Evolutionary conservation across 2,797 vertebrate species (phyloP), one percentile per base, ranked within the genome.

Genomic region (Caiman crocodilus): DNA sequence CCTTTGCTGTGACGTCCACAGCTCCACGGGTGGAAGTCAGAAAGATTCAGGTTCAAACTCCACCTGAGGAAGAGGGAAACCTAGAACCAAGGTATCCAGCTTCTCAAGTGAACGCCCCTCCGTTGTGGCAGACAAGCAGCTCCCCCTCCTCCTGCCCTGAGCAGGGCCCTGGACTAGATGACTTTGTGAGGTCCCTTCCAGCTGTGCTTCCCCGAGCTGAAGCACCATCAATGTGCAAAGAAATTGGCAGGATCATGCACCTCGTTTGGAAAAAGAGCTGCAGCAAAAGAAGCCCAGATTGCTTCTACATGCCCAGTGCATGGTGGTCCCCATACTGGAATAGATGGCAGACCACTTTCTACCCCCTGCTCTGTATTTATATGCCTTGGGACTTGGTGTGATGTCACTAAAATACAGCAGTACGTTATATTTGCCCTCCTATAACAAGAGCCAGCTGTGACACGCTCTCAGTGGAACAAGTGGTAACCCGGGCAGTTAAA

Each of bases 321-420:
- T 58, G 42, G 58, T 60, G 82, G 57, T 63, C 23, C 35, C 80
- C n/a, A 67, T 35, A 85, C 74, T 85, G 71, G 25, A 76, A 64
- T 82, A 76, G 81, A 81, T 57, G 76, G 60, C 61, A 76, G 57
- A 57, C 67, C 42, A 81, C 76, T 42, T 85, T 81, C 71, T 85
- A 56, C 57, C 81, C 60, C 76, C 63, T 81, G 61, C 79, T 85
- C 78, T 78, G 69, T 90, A 71, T 85, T 90, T 69, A 85, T 61
- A 90, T 81, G 25, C 71, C 73, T 76, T 76, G 65, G 56, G 56
- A 76, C 59, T 85, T 42, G n/a, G 18, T 26, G 6, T 81, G 78
- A 71, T 61, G 61, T 85, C 69, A 90, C 81, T 85, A 90, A 85
- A 90, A 90, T 61, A 57, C 74, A 77, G 58, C 58, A 59, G 32